A percentile compares a stretch with the other conserved stretches of the same genome.
Conservation (phyloP, 2,797 vertebrate genomes). For the Miichthys miiuy region DNA sequence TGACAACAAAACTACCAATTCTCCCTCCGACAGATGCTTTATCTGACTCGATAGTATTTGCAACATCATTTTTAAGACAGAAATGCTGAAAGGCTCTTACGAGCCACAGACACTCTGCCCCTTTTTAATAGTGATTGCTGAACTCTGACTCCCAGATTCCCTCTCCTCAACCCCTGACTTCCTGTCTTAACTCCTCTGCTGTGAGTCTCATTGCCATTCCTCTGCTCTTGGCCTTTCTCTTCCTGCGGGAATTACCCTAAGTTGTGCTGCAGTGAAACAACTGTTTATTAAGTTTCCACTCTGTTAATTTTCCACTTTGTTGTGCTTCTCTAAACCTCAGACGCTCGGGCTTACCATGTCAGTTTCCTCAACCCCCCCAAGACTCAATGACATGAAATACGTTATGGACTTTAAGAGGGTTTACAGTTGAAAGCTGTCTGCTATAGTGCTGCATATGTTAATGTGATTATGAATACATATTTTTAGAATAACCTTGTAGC, state of each 20-base stretch:
- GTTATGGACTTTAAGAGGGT: conserved; percentile 69
- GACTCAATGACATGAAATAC: conserved; percentile 68
- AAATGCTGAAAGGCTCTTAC: conserved; percentile 66
- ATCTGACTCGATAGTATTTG: conserved; percentile 61
- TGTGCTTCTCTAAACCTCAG: conserved; percentile 69
- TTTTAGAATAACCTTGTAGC: conserved; percentile 73
- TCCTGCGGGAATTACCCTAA: conserved; percentile 79
- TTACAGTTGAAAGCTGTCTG: conserved; percentile 72
- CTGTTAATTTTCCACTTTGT: conserved; percentile 81
- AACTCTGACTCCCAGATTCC: conserved; percentile 81
- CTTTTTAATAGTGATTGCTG: conserved; percentile 81
- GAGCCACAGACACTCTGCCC: conserved; percentile 63
- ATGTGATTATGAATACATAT: conserved; percentile 73
- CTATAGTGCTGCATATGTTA: conserved; percentile 67
- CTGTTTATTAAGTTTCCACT: conserved; percentile 85
- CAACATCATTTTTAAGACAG: conserved; percentile 64
- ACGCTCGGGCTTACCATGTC: conserved; percentile 36
- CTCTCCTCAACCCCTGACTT: conserved; percentile 80
- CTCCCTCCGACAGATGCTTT: conserved; percentile 56
- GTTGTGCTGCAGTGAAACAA: conserved; percentile 76
- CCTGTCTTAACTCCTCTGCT: conserved; percentile 73
- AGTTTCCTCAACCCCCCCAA: conserved; percentile 9
- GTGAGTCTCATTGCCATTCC: conserved; percentile 66
- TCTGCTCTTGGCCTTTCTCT: conserved; percentile 77
- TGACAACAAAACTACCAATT: conserved; percentile 64